Evolutionary conservation across 2,113 vertebrate species (phyloP), one percentile per base, ranked within the genome.

Genomic region (Notechis scutatus): DNA sequence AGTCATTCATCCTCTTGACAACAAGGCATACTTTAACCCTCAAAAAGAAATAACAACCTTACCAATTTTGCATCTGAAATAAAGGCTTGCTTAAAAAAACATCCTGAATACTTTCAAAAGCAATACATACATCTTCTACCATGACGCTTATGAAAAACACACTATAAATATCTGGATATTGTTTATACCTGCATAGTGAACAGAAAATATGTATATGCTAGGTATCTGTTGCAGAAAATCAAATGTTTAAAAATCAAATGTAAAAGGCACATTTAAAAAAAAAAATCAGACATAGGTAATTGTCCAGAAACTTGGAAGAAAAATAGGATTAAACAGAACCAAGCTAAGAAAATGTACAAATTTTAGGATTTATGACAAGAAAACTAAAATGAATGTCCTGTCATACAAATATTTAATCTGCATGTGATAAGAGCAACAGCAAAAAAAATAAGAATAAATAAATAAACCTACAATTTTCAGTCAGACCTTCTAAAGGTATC

Each of bases 1-100:
- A 97, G 92, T 89, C 92, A 97, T 98, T 94, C 94, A 96, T 97
- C 94, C 93, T 97, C 52, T 47, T 96, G 96, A 96, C 95, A 97
- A 95, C 91, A 96, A 93, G 95, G 91, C 69, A 7, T 11, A 91
- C 69, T 64, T 96, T 94, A 97, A 96, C 86, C 39, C 93, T 96
- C 95, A 94, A 85, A 94, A 93, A 94, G 14, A 96, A 96, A 90
- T 45, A 69, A 89, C 92, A 95, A 9, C 45, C 47, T 90, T 9
- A 59, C 18, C 93, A 92, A 74, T 42, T 90, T 94, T 94, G 92
- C 92, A 95, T 57, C 8, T 29, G 64, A 50, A 24, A 91, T 94
- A 93, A 5, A 11, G 0, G 92, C 54, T 92, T 86, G 69, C 45
- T 42, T 23, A 12, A 88, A 87, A 91, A 93, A 88, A 45, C 2